A percentile compares a stretch with the other conserved stretches of the same genome.
phyloP scores from a whole-genome alignment of 2,888 invertebrate species.

The Abscondita cerata region DNA sequence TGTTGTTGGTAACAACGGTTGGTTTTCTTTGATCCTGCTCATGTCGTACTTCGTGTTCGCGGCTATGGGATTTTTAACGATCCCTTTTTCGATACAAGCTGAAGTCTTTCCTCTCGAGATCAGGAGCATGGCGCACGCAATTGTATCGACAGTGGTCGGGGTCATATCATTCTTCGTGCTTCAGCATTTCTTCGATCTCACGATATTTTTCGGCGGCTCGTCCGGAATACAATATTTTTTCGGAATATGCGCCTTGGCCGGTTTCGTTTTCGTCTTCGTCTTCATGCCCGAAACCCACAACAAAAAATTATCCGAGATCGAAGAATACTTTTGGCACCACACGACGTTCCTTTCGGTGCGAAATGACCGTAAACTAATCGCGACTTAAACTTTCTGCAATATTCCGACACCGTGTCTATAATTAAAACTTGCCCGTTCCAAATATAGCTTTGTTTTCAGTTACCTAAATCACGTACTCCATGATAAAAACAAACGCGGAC shows the following conservation, averaged over 20 bases:
- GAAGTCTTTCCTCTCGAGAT: conserved; percentile 68
- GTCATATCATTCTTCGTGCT: conserved; percentile 65
- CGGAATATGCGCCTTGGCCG: conserved; percentile 58
- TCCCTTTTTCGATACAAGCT: conserved; percentile 72
- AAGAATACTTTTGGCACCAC: conserved; percentile 59
- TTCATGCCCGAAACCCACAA: conserved; percentile 61
- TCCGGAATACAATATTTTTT: conserved; percentile 65
- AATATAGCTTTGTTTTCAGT: too few relatives aligned
- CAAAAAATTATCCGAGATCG: conserved; percentile 59
- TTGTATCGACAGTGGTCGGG: conserved; percentile 65
- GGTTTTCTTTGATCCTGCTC: conserved; percentile 62
- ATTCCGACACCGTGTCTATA: too few relatives aligned
- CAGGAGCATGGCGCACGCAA: conserved; percentile 65
- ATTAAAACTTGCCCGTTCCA: too few relatives aligned
- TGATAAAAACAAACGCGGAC: too few relatives aligned
- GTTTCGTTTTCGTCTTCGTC: conserved; percentile 55
- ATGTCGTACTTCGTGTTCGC: conserved; percentile 65
- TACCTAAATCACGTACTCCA: too few relatives aligned
- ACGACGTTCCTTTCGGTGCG: conserved; percentile 25
- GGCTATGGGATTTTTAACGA: conserved; percentile 66
- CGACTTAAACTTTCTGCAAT: too few relatives aligned
- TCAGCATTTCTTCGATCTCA: conserved; percentile 59
- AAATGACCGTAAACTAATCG: background rate
- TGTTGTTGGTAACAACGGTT: conserved; percentile 50
- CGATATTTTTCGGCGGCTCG: conserved; percentile 56